phyloP scores from a whole-genome alignment of 2,113 vertebrate genomes.

The Gasterosteus aculeatus region DNA sequence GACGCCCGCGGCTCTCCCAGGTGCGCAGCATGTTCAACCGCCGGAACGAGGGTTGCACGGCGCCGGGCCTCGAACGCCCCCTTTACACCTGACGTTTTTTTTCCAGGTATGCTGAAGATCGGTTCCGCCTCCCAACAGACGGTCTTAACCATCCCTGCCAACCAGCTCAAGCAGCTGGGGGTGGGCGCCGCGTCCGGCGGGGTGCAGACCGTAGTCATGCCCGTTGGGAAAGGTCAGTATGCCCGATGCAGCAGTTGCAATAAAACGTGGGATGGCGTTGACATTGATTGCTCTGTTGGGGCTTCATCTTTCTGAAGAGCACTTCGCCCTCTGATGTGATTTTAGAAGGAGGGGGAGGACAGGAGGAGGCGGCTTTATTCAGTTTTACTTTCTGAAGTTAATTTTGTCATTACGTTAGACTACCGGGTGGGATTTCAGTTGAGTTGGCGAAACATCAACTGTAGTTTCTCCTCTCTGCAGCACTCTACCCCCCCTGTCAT shows the following conservation, averaged over 20 bases:
- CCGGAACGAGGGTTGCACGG: not conserved
- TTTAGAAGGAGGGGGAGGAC: not conserved
- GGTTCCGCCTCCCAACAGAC: conserved; percentile 92
- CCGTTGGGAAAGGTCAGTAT: conserved; percentile 89
- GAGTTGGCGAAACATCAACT: not conserved
- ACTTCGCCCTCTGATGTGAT: not conserved
- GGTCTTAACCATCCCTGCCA: conserved; percentile 91
- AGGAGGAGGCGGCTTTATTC: not conserved
- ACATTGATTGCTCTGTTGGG: conserved; percentile 9
- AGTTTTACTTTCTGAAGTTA: not conserved
- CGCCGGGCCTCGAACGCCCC: no score
- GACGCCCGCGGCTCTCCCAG: conserved; percentile 85
- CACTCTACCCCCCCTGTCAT: conserved; percentile 24
- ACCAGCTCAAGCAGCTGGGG: conserved; percentile 93
- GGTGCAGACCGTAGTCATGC: conserved; percentile 93
- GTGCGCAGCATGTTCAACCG: conserved; percentile 67
- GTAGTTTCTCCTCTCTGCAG: conserved; percentile 9
- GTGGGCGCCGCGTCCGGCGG: conserved; percentile 84
- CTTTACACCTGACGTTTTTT: conserved; percentile 19
- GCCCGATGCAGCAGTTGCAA: not conserved
- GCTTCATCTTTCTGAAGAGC: conserved; percentile 9
- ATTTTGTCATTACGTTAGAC: not conserved
- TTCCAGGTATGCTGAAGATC: conserved; percentile 92
- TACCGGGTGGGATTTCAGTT: conserved; percentile 9
- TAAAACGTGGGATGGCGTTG: conserved; percentile 15